Conservation (phyloP, 64 coral and sea anemone genomes). For the Acropora yongei region DNA sequence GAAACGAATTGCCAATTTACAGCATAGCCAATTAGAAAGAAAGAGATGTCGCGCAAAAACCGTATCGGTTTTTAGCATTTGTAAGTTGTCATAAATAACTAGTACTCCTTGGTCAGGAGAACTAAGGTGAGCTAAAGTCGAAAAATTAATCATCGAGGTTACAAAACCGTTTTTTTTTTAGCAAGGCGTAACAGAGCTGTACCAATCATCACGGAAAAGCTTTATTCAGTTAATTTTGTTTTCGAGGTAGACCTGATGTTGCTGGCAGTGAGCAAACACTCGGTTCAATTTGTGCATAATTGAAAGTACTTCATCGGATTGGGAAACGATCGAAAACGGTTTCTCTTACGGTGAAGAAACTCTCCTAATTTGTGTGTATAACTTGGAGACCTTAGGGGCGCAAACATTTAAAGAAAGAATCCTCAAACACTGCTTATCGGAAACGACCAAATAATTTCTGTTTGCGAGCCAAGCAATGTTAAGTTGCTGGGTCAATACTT, state of each 20-base stretch:
- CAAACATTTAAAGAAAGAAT: conserved; percentile 96
- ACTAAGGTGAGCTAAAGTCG: neutral
- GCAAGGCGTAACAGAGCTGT: conserved; percentile 22
- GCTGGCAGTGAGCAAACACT: conserved; percentile 72
- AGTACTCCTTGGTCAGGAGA: conserved; percentile 6
- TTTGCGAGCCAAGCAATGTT: conserved; percentile 83
- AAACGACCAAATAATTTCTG: conserved; percentile 96
- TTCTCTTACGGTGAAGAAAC: conserved; percentile 66
- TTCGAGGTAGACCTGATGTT: conserved; percentile 62
- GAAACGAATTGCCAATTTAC: conserved; percentile 2
- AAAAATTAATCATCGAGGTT: conserved; percentile 20
- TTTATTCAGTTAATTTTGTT: conserved; percentile 46
- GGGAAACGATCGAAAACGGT: conserved; percentile 50
- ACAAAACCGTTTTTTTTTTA: conserved; percentile 51
- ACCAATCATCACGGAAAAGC: neutral
- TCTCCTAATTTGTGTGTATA: conserved; percentile 70
- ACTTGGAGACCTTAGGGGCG: conserved; percentile 52
- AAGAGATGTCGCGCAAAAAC: neutral
- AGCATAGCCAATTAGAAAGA: conserved; percentile 19
- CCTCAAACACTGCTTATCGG: conserved; percentile 93
- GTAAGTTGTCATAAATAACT: neutral
- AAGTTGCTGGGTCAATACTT: conserved; percentile 75
- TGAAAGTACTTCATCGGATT: conserved; percentile 64
- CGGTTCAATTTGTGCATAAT: conserved; percentile 69
- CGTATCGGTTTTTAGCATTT: neutral